Evolutionary conservation across 2,888 invertebrate species (phyloP), one percentile per base, ranked within the genome.

Genomic region (Archaeoteleia sp.): DNA sequence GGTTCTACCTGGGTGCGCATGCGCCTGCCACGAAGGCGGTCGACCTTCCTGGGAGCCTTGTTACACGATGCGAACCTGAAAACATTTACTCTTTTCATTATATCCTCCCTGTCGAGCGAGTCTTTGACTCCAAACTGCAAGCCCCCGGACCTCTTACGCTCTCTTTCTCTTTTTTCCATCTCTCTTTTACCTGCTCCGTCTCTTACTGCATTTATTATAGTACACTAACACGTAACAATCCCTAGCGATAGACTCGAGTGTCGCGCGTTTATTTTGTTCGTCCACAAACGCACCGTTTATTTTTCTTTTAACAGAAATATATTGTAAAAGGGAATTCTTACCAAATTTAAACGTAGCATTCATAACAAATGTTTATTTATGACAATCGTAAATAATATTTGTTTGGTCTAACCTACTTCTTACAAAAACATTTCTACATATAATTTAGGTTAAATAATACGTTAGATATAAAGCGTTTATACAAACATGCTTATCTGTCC

Each of bases 11-110:
- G 58, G 62, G 12, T 62, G 66, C 70, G 71, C 67, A 60, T 70
- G 72, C 70, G 71, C 72, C 53, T 71, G 73, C 74, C 67, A 40
- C 63, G 54, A 72, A 74, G 76, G 73, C 77, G 66, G 75, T 77
- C 78, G 81, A 80, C 81, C 80, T 81, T 81, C 81, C 76, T 77
- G 74, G 75, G 78, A 78, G 78, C 80, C 79, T 80, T 81, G 79
- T 73, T 76, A 72, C 75, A 75, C 75, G 73, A 74, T 72, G 71
- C 79, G 70, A 72, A 75, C 77, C 77, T 80, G 74, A 81, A 78
- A 80, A 81, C 79, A 78, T 71, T 57, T 54, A 60, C 58, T 69
- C 67, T 57, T 67, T 70, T 63, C 66, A 62, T 66, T 66, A 54
- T 48, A 54, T 55, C 54, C 43, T 67, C 48, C 58, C 35, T 55